phyloP scores from a whole-genome alignment of 2,113 vertebrate genomes.

The Garra rufa region DNA sequence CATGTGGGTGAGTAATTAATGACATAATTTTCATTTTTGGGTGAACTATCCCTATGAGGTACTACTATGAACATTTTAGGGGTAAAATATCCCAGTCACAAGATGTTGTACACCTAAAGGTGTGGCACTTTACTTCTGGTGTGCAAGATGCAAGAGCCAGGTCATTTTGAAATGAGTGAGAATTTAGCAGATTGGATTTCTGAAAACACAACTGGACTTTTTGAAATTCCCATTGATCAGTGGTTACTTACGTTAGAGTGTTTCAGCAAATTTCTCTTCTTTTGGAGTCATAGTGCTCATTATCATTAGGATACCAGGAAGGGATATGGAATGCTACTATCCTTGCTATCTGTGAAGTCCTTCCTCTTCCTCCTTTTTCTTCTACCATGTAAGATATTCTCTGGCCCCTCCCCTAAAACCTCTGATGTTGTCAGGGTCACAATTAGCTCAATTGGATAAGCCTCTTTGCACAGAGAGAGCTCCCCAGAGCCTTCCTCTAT shows the following conservation, averaged over 20 bases:
- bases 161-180: not conserved
- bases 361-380: not conserved
- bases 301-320: not conserved
- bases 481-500: not conserved
- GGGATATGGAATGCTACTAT: not conserved
- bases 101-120: not conserved
- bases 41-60: no score
- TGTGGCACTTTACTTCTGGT: not conserved
- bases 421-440: constrained; percentile 40
- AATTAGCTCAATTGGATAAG: constrained; percentile 55
- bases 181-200: not conserved
- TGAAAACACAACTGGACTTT: not conserved
- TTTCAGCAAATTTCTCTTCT: not conserved
- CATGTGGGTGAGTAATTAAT: no score
- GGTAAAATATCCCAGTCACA: no score
- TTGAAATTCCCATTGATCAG: not conserved
- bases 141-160: not conserved
- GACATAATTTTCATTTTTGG: no score
- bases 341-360: not conserved
- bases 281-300: not conserved
- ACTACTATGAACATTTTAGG: no score
- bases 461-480: constrained; percentile 44
- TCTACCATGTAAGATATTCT: not conserved
- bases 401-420: constrained; percentile 9
- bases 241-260: not conserved